These are phyloP conservation scores for Pteronotus mesoamericanus DNA, from an alignment of 2,797 vertebrate genomes.

Conservation along the genomic window DNA sequence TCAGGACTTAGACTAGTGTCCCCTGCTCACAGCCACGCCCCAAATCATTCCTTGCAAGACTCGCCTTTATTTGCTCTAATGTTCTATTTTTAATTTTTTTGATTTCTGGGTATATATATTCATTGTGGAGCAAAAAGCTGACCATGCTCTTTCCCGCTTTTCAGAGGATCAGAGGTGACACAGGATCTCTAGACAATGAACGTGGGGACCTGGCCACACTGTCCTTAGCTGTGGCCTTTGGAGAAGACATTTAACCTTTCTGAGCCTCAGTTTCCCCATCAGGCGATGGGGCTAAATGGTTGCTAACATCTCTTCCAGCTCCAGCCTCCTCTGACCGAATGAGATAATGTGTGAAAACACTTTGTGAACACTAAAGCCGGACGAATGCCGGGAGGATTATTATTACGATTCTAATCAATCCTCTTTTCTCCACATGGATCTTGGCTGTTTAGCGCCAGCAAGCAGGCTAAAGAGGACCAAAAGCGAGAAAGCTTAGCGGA, in stretches of 20 bases:
- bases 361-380: slow-evolving; percentile 61
- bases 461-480: slow-evolving; percentile 54
- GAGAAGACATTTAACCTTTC: background rate
- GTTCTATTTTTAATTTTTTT: slow-evolving; percentile 75
- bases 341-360: slow-evolving; percentile 71
- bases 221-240: background rate
- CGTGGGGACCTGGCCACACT: background rate
- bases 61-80: slow-evolving; percentile 60
- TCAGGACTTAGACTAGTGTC: background rate
- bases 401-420: slow-evolving; percentile 75
- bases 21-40: background rate
- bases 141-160: slow-evolving; percentile 54
- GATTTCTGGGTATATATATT: slow-evolving; percentile 76
- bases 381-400: slow-evolving; percentile 66
- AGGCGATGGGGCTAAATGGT: background rate
- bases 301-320: background rate
- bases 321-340: slow-evolving; percentile 1
- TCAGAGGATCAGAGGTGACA: background rate
- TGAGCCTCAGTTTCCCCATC: slow-evolving; percentile 57
- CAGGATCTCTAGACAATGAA: background rate
- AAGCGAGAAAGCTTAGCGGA: slow-evolving; percentile 35
- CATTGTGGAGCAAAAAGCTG: slow-evolving; percentile 76
- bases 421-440: slow-evolving; percentile 79
- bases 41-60: slow-evolving; percentile 72
- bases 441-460: slow-evolving; percentile 79